These are phyloP conservation scores for Oncorhynchus clarkii DNA, from an alignment of 2,113 vertebrate species.

Conservation along the genomic window DNA sequence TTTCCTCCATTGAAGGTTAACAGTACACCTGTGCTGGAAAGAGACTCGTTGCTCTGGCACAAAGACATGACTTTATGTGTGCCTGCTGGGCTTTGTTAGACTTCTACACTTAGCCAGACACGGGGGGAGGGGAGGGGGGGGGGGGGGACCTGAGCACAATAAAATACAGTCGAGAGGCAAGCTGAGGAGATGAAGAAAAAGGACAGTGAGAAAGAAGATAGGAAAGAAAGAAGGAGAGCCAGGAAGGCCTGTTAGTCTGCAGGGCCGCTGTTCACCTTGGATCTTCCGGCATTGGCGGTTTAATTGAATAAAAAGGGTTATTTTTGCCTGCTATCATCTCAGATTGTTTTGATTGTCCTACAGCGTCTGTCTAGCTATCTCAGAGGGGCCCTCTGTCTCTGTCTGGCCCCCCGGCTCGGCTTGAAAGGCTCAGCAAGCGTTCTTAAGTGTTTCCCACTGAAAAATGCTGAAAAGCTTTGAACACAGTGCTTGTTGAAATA, in stretches of 20 bases:
- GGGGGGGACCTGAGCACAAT: background rate
- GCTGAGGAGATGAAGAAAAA: conserved; percentile 29
- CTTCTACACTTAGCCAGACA: background rate
- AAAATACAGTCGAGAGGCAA: background rate
- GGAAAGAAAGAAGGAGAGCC: conserved; percentile 6
- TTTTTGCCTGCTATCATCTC: background rate
- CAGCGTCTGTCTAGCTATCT: background rate
- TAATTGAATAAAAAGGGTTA: background rate
- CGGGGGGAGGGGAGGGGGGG: background rate
- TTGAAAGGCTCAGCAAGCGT: too few relatives aligned
- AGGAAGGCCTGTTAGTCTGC: conserved; percentile 19
- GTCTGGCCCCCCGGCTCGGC: too few relatives aligned
- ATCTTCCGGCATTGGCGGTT: background rate
- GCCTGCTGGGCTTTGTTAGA: background rate
- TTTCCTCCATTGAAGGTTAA: background rate
- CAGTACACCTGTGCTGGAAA: background rate
- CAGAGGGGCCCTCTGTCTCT: background rate
- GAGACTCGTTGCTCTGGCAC: background rate
- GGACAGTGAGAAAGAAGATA: conserved; percentile 24
- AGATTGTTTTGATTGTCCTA: background rate
- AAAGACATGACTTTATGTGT: background rate
- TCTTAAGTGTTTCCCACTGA: too few relatives aligned
- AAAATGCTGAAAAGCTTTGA: too few relatives aligned
- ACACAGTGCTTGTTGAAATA: too few relatives aligned
- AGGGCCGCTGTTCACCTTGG: background rate